Evolutionary conservation across 2,113 vertebrate species (phyloP).

Genomic region (Chauna torquata): DNA sequence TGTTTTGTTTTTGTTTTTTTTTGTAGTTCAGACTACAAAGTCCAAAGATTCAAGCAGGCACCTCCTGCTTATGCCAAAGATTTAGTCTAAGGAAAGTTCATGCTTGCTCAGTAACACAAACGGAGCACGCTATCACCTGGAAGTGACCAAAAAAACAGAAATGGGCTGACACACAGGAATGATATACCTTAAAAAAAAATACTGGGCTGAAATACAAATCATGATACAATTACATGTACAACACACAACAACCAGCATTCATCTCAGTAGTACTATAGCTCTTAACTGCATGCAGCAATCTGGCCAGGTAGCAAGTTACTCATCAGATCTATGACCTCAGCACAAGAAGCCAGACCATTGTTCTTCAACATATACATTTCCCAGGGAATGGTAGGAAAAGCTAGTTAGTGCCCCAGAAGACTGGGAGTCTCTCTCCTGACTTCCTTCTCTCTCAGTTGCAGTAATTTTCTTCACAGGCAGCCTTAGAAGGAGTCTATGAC

Average conservation of each 20-base stretch:
- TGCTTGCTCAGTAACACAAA: neutral
- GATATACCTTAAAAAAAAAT: neutral
- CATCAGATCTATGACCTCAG: neutral
- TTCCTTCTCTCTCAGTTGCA: neutral
- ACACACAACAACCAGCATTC: neutral
- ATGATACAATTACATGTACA: neutral
- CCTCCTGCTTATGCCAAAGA: neutral
- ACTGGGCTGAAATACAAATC: neutral
- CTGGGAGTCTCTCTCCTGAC: neutral
- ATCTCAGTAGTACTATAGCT: neutral
- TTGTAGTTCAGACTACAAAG: neutral
- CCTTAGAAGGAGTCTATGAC: neutral
- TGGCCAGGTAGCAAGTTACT: neutral
- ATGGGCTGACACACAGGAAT: neutral
- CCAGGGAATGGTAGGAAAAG: neutral
- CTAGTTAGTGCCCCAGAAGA: neutral
- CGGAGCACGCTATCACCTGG: neutral
- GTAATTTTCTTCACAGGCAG: neutral
- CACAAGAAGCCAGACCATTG: neutral
- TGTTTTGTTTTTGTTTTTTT: neutral
- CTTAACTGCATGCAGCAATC: neutral
- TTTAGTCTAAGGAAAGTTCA: neutral
- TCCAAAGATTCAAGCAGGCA: neutral
- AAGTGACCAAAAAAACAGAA: neutral
- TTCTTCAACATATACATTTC: neutral